Conservation (phyloP, 2,888 invertebrate genomes). For the Julus scanicus region DNA sequence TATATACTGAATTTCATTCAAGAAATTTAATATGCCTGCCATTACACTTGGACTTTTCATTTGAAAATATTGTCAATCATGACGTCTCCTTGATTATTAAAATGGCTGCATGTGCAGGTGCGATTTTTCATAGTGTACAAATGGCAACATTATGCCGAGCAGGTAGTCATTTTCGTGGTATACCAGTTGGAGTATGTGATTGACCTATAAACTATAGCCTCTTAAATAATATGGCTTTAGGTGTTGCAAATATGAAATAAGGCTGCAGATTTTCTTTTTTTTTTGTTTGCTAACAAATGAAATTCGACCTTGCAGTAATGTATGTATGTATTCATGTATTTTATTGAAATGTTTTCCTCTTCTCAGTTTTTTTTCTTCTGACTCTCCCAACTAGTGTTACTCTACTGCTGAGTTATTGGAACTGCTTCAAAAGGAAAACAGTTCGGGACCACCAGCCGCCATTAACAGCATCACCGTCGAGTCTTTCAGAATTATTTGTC, state of each 20-base stretch:
- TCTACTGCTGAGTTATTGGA: slow-evolving; percentile 3
- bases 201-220: no score
- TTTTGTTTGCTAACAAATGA: not conserved
- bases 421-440: not conserved
- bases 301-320: not conserved
- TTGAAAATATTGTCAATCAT: not conserved
- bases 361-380: not conserved
- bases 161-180: not conserved
- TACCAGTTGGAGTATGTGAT: not conserved
- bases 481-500: slow-evolving; percentile 16
- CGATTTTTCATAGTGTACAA: not conserved
- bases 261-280: not conserved
- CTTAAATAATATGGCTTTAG: no score
- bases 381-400: not conserved
- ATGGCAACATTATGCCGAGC: no score
- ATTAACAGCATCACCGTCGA: not conserved
- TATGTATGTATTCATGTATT: not conserved
- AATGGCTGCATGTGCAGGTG: not conserved
- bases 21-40: no score
- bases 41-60: no score
- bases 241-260: not conserved
- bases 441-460: not conserved
- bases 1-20: no score
- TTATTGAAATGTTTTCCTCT: slow-evolving; percentile 18
- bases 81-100: not conserved